Base-by-base conservation (phyloP, 1,140 invertebrate species). In the Helicoverpa zea region DNA sequence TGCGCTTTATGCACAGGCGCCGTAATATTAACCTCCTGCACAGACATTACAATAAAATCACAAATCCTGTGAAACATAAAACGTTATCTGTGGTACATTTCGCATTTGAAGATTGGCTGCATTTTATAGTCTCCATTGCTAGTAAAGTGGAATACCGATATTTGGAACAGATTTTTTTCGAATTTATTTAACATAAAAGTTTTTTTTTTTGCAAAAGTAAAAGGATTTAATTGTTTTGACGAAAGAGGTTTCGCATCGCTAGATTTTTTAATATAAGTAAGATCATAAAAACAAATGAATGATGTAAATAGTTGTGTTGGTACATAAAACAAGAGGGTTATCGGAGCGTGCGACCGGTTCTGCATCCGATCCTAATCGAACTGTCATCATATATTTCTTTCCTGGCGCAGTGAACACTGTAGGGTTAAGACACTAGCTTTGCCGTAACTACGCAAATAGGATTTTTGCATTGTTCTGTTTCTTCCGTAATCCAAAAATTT, bases 11-110 rank as follows among this genome's bases (percentile, higher is more conserved):
- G 16, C 16, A 16, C 35, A 16, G 63, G 12, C n/a, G 35, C 35
- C 64, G n/a, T 68, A 49, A 49, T 43, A 68, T 68, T 47, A 68
- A 11, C 43, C n/a, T 11, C n/a, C 11, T 66, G 63, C 64, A 68
- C n/a, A 49, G 64, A 13, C 43, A 49, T 68, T 68, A 68, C 64
- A 68, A 68, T 68, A 68, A 68, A 68, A 68, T 49, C 16, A 68
- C 64, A 68, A 68, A 68, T 68, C 64, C 64, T n/a, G 64, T 49
- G 18, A 43, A 68, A 68, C 64, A 68, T 68, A 68, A 68, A 68
- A 49, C 64, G 64, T 68, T 68, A 68, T 68, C 64, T 68, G 64
- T 68, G 64, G 64, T 68, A 68, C 64, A 68, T 68, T 58, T 49
- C 43, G n/a, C 35, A n/a, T 49, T 18, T 49, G 16, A 47, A 68